Conservation (phyloP, 2,888 invertebrate genomes). For the Tanytarsus gracilentus region DNA sequence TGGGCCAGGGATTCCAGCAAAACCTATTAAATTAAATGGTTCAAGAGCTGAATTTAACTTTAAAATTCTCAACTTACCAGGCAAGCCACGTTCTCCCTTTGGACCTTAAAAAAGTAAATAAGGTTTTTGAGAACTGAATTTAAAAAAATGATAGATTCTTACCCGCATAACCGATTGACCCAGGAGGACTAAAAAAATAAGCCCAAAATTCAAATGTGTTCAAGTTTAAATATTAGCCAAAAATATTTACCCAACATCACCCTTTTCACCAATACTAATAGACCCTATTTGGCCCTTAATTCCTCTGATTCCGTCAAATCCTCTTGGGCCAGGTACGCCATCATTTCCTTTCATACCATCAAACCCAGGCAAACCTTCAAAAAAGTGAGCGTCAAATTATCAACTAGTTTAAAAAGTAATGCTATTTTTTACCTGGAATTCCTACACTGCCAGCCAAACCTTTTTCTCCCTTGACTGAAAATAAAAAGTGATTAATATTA, state of each 20-base stretch:
- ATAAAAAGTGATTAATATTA: too few relatives aligned
- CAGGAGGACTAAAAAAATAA: conserved; percentile 32
- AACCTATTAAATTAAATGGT: conserved; percentile 58
- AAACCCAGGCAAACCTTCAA: conserved; percentile 38
- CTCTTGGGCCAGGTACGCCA: conserved; percentile 54
- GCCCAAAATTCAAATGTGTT: not conserved
- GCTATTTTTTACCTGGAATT: conserved; percentile 50
- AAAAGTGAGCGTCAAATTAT: too few relatives aligned
- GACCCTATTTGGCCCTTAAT: conserved; percentile 41
- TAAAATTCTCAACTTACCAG: too few relatives aligned
- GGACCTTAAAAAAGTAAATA: conserved; percentile 33
- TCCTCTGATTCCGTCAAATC: conserved; percentile 50
- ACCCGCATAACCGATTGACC: conserved; percentile 41
- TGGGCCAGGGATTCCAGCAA: conserved; percentile 62
- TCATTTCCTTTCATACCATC: conserved; percentile 47
- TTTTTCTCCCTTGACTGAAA: conserved; percentile 51
- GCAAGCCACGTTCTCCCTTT: conserved; percentile 34
- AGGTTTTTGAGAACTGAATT: conserved; percentile 34
- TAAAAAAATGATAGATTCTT: not conserved
- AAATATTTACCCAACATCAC: conserved; percentile 46
- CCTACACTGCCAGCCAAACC: conserved; percentile 60
- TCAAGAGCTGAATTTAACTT: too few relatives aligned
- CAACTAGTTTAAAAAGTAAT: conserved; percentile 27
- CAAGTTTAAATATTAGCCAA: conserved; percentile 39
- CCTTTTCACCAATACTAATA: conserved; percentile 38